Percentiles rank a stretch among this genome's conserved stretches.
Evolutionary conservation across 2,113 vertebrate genomes (phyloP).

Genomic region (Mesocricetus auratus): DNA sequence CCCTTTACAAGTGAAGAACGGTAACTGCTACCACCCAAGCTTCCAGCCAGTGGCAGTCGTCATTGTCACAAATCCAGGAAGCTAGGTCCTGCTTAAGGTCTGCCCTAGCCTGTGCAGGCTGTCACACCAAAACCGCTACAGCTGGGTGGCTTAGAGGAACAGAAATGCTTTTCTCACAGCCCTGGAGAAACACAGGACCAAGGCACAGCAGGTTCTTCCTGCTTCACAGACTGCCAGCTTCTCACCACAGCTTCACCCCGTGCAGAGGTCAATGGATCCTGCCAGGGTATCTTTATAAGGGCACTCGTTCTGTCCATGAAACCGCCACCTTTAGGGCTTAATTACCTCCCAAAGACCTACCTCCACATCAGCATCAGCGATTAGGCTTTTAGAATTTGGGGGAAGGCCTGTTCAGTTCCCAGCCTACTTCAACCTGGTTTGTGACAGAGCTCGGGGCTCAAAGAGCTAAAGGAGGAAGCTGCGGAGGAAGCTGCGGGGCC

Average conservation of each 20-base stretch:
- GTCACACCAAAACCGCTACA: neutral
- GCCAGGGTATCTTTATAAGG: neutral
- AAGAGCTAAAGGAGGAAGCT: neutral
- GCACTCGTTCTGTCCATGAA: neutral
- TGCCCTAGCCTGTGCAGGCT: neutral
- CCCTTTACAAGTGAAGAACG: neutral
- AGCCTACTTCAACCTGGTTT: neutral
- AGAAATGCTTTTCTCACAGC: neutral
- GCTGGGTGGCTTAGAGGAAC: neutral
- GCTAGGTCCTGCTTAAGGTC: neutral
- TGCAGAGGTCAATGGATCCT: neutral
- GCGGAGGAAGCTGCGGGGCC: neutral
- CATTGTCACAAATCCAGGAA: neutral
- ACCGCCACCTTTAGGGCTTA: neutral
- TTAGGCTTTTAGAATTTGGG: neutral
- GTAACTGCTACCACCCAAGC: neutral
- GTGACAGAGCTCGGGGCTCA: neutral
- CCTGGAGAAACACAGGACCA: neutral
- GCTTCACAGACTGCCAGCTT: neutral
- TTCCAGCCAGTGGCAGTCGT: neutral
- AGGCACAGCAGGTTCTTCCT: neutral
- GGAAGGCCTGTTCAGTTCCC: neutral
- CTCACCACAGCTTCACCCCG: neutral
- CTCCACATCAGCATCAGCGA: neutral
- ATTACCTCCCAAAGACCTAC: neutral